A percentile compares a stretch with the other conserved stretches of the same genome.
Evolutionary conservation across 2,888 invertebrate species (phyloP).

Genomic region (Cryptophagus acutangulus): DNA sequence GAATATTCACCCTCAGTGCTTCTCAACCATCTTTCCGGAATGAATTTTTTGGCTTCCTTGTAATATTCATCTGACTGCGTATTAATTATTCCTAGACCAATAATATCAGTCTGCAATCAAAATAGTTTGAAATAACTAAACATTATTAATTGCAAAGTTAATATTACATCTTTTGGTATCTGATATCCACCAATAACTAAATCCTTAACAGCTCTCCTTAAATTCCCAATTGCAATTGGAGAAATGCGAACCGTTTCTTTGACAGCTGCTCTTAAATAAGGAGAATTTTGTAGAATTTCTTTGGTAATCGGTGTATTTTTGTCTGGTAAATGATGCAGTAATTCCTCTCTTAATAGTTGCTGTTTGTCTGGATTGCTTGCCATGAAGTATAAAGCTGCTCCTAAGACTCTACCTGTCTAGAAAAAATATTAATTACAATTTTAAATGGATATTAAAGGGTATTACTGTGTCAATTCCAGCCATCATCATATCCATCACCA

Average conservation of each 20-base stretch:
- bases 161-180: slow-evolving; percentile 40
- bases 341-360: slow-evolving; percentile 44
- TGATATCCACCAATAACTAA: slow-evolving; percentile 40
- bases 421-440: slow-evolving; percentile 3
- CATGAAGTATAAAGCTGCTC: slow-evolving; percentile 45
- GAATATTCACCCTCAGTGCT: slow-evolving; percentile 4
- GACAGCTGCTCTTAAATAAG: slow-evolving; percentile 58
- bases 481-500: slow-evolving; percentile 65
- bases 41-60: slow-evolving; percentile 5
- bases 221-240: slow-evolving; percentile 26
- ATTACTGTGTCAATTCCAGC: slow-evolving; percentile 70
- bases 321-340: slow-evolving; percentile 28
- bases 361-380: slow-evolving; percentile 46
- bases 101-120: no score
- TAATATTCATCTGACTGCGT: not conserved
- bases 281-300: slow-evolving; percentile 40
- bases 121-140: no score
- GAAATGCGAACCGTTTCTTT: slow-evolving; percentile 55
- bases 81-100: no score
- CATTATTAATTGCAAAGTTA: not conserved
- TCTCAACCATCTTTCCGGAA: slow-evolving; percentile 11
- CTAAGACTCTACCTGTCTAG: slow-evolving; percentile 48
- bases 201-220: slow-evolving; percentile 31
- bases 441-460: slow-evolving; percentile 53
- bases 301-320: slow-evolving; percentile 38